Percentiles rank a stretch among this genome's conserved stretches.
phyloP scores from a whole-genome alignment of 2,113 vertebrate species.

The Caloenas nicobarica region DNA sequence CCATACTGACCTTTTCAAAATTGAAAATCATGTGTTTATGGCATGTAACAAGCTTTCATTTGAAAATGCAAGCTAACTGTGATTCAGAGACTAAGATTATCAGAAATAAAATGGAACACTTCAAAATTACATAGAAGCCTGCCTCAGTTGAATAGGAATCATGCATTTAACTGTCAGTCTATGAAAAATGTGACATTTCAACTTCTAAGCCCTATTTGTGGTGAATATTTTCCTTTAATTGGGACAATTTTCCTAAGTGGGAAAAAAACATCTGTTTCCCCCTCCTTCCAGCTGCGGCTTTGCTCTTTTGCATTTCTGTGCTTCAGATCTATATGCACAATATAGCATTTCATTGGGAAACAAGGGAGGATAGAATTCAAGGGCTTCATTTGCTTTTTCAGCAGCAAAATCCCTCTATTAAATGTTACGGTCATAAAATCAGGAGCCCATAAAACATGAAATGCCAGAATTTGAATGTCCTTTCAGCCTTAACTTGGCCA shows the following conservation, averaged over 20 bases:
- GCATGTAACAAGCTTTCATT: background rate
- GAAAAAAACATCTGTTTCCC: slow-evolving; percentile 31
- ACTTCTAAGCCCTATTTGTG: slow-evolving; percentile 39
- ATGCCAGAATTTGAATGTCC: background rate
- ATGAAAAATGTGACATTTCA: slow-evolving; percentile 47
- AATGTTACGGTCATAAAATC: slow-evolving; percentile 7
- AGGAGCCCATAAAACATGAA: background rate
- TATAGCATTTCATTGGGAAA: slow-evolving; percentile 23
- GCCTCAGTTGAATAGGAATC: slow-evolving; percentile 21
- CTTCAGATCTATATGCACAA: background rate
- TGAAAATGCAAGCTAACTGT: slow-evolving; percentile 7
- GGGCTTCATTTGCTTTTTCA: background rate
- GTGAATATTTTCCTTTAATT: slow-evolving; percentile 43
- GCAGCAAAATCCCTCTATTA: background rate
- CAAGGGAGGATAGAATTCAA: background rate
- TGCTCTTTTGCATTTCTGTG: background rate
- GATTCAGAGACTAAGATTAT: slow-evolving; percentile 19
- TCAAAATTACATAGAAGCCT: slow-evolving; percentile 40
- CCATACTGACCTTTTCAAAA: slow-evolving; percentile 15
- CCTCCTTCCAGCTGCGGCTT: slow-evolving; percentile 45
- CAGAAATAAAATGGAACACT: slow-evolving; percentile 18
- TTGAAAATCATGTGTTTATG: slow-evolving; percentile 29
- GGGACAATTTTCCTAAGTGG: slow-evolving; percentile 49
- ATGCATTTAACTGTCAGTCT: background rate
- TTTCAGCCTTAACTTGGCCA: background rate